phyloP scores from a whole-genome alignment of 2,888 invertebrate species.

The Meta bourneti region DNA sequence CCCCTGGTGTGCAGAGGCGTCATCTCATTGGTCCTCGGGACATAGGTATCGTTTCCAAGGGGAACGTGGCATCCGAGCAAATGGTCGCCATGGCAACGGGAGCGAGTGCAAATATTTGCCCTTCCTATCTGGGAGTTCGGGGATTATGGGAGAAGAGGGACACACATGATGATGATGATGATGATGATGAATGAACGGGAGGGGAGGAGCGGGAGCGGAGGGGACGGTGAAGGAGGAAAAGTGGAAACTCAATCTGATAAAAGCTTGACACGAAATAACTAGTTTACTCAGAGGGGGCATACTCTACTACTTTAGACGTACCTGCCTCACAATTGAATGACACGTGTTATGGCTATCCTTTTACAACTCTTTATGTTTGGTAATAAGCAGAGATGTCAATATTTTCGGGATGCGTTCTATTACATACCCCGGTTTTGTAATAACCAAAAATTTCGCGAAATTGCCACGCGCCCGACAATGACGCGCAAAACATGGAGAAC shows the following conservation, averaged over 20 bases:
- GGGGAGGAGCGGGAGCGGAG: constrained; percentile 31
- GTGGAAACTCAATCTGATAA: constrained; percentile 77
- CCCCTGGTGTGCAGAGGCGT: constrained; percentile 37
- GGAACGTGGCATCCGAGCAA: constrained; percentile 73
- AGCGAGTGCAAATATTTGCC: constrained; percentile 76
- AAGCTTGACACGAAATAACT: constrained; percentile 77
- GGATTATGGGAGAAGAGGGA: constrained; percentile 77
- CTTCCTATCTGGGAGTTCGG: constrained; percentile 75
- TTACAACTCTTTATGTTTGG: constrained; percentile 66
- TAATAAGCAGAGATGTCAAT: constrained; percentile 57
- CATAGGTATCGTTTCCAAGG: constrained; percentile 75
- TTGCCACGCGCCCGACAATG: not conserved
- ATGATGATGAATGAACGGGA: constrained; percentile 75
- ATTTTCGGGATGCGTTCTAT: constrained; percentile 22
- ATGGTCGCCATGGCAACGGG: constrained; percentile 71
- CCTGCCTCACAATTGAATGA: constrained; percentile 64
- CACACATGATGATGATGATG: constrained; percentile 69
- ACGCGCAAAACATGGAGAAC: no score
- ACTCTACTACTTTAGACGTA: constrained; percentile 62
- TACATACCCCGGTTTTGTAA: constrained; percentile 1
- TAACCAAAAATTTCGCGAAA: constrained; percentile 35
- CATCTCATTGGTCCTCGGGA: constrained; percentile 73
- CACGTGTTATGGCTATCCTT: constrained; percentile 65
- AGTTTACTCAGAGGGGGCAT: constrained; percentile 73
- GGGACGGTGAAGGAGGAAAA: constrained; percentile 55